Evolutionary conservation across 1,140 invertebrate genomes (phyloP).

Genomic region (Saxidomus purpurata): DNA sequence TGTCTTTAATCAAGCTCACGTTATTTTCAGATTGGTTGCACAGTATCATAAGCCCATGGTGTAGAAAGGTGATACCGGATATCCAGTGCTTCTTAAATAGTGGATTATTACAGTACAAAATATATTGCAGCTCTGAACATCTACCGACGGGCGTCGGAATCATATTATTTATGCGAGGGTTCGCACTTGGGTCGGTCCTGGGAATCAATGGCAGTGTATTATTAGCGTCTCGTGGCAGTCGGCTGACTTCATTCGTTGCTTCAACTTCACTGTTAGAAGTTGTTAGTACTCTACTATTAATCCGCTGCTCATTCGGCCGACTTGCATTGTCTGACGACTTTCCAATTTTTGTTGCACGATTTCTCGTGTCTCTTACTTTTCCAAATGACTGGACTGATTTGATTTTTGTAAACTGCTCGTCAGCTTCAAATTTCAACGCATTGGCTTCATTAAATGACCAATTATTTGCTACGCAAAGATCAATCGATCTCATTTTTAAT

Average conservation of each 20-base stretch:
- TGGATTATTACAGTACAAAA: slow-evolving; percentile 13
- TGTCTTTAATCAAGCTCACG: slow-evolving; percentile 7
- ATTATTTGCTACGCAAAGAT: background rate
- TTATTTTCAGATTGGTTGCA: slow-evolving; percentile 18
- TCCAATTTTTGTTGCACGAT: background rate
- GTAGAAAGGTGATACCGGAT: slow-evolving; percentile 13
- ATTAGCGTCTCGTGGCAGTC: background rate
- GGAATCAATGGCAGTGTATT: background rate
- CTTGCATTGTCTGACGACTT: background rate
- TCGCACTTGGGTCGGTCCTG: background rate
- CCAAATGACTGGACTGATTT: background rate
- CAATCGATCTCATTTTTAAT: background rate
- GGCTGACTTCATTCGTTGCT: background rate
- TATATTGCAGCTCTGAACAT: background rate
- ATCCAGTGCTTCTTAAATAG: slow-evolving; percentile 20
- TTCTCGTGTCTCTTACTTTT: background rate
- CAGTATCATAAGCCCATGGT: slow-evolving; percentile 3
- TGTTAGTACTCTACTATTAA: no score
- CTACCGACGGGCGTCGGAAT: background rate
- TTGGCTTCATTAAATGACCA: slow-evolving; percentile 2
- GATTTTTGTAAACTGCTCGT: background rate
- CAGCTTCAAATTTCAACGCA: background rate
- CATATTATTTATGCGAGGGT: background rate
- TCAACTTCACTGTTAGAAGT: background rate
- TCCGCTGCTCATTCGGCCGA: background rate